Percentiles rank a stretch among this genome's conserved stretches.
phyloP scores from a whole-genome alignment of 2,888 invertebrate genomes.

The Drosophila melanosoma region DNA sequence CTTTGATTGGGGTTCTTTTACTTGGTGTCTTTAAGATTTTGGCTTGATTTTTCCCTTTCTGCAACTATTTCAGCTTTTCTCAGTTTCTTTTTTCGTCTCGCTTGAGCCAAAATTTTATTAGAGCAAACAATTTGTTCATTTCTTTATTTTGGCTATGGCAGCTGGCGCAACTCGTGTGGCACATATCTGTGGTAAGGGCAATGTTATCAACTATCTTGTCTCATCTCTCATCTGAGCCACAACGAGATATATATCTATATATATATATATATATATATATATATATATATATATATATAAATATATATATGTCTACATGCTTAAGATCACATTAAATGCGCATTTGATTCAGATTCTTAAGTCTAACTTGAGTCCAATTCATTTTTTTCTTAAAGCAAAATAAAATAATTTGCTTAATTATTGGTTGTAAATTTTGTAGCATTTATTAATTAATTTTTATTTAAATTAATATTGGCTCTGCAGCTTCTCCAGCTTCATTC shows the following conservation, averaged over 20 bases:
- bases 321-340: conserved; percentile 47
- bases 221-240: conserved; percentile 28
- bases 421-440: neutral
- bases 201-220: conserved; percentile 26
- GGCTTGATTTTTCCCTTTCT: conserved; percentile 10
- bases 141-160: conserved; percentile 29
- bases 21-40: conserved; percentile 22
- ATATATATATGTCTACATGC: conserved; percentile 11
- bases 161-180: conserved; percentile 39
- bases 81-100: conserved; percentile 18
- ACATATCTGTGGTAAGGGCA: conserved; percentile 35
- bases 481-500: neutral
- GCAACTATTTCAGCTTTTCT: conserved; percentile 19
- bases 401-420: neutral
- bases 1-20: conserved; percentile 22
- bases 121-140: conserved; percentile 49
- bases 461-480: neutral
- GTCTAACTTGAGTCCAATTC: conserved; percentile 2
- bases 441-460: neutral
- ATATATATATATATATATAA: neutral
- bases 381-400: neutral
- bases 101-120: conserved; percentile 68
- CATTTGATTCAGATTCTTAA: conserved; percentile 18
- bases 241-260: neutral
- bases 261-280: neutral